These are phyloP conservation scores for Chiropotes sagulatus DNA, from an alignment of 2,797 vertebrate species.

Conservation along the genomic window DNA sequence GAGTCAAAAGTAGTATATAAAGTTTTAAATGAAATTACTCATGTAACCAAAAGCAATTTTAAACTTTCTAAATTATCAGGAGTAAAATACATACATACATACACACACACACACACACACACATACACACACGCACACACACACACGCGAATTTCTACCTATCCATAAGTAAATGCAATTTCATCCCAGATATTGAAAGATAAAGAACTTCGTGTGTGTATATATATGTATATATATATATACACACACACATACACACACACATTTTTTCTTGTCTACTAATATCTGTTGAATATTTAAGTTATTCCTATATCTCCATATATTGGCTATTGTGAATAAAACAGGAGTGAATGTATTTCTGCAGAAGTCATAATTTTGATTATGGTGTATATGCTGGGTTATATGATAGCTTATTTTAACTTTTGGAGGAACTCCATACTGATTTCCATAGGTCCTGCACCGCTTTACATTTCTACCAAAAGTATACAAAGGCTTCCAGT, in stretches of 20 bases:
- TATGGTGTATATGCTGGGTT: background rate
- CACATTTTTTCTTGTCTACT: background rate
- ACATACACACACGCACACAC: too few relatives aligned
- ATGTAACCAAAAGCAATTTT: background rate
- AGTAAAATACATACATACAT: background rate
- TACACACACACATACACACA: too few relatives aligned
- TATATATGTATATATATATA: too few relatives aligned
- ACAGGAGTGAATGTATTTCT: background rate
- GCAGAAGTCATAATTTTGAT: background rate
- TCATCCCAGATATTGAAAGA: background rate
- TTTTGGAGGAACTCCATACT: background rate
- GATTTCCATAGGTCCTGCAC: background rate
- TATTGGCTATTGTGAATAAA: background rate
- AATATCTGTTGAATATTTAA: background rate
- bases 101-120: background rate
- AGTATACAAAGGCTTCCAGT: background rate
- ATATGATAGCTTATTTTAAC: background rate
- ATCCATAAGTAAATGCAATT: background rate
- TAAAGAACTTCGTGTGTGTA: background rate
- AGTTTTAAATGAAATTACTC: background rate
- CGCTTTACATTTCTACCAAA: background rate
- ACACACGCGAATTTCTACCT: background rate
- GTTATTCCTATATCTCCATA: background rate
- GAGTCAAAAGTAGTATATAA: background rate
- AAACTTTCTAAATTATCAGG: background rate